These are phyloP conservation scores for Pseudopodoces humilis DNA, from an alignment of 2,113 vertebrate genomes.

Conservation along the genomic window DNA sequence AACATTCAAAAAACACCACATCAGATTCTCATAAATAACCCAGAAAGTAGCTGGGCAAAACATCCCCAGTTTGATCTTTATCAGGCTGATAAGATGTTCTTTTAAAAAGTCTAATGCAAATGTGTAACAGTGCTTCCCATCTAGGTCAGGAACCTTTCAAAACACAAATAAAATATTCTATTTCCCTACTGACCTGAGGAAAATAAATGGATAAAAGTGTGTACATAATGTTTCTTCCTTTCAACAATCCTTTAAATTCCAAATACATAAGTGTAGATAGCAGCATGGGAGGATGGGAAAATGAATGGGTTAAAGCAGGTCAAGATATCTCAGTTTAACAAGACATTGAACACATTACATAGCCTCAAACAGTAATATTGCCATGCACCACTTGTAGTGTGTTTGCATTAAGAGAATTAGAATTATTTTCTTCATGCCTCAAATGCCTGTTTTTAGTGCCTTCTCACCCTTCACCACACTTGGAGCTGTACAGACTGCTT, in stretches of 20 bases:
- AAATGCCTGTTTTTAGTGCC: background rate
- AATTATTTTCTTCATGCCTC: background rate
- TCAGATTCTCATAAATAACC: background rate
- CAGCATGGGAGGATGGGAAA: background rate
- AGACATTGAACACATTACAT: background rate
- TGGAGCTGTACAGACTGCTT: background rate
- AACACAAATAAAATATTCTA: background rate
- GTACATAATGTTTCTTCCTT: background rate
- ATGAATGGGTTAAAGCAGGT: background rate
- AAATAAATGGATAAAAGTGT: background rate
- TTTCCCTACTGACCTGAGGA: background rate
- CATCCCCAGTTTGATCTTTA: background rate
- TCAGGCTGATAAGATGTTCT: background rate
- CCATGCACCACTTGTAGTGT: background rate
- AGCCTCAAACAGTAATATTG: background rate
- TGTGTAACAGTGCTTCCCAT: background rate
- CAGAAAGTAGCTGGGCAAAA: background rate
- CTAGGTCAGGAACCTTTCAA: slow-evolving; percentile 19
- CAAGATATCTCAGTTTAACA: background rate
- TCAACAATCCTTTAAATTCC: background rate
- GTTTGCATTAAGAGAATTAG: background rate
- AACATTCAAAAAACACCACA: background rate
- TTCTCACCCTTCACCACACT: background rate
- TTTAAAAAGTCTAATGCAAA: background rate
- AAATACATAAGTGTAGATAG: background rate